Evolutionary conservation across 2,797 vertebrate species (phyloP), one percentile per base, ranked within the genome.

Genomic region (Columba guinea): DNA sequence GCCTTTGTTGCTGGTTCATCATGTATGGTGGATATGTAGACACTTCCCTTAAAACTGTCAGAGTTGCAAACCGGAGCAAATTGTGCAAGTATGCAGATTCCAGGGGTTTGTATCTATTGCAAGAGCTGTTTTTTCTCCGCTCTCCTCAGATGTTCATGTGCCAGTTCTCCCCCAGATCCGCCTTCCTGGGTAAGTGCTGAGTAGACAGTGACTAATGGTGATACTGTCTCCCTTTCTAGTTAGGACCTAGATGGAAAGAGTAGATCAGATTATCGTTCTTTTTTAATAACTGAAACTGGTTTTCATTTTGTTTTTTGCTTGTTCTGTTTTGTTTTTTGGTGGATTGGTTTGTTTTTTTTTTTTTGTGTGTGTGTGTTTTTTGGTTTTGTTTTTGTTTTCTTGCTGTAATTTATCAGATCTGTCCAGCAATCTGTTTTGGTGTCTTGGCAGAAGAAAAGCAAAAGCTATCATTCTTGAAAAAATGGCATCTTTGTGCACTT

Each of bases 61-160:
- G 63, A 83, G 84, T 7, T 83, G 68, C 96, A 92, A 52, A 87
- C 76, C 0, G 3, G 71, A 83, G 60, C 46, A 22, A 30, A 85
- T 89, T 93, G 84, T 94, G 94, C 93, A 92, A 93, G 82, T 53
- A 6, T 60, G 87, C 91, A 85, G 44, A 96, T 96, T 95, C 84
- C 82, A 87, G 91, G 71, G 55, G 78, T 55, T 63, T 92, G 89
- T 74, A 39, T 56, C 71, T 75, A 28, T 35, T 74, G 79, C 93
- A 75, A 62, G 91, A 80, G 84, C 64, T 26, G 71, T 34, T 82
- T 77, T 74, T 84, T n/a, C 48, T 10, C 28, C 16, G 7, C 65
- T 30, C 15, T 37, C 60, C 74, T 82, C 81, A 37, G 22, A 79
- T 58, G 34, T 84, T 37, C 15, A 3, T 81, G 3, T 0, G 0